phyloP scores from a whole-genome alignment of 2,888 invertebrate genomes.

The Lordiphosa andalusiaca region DNA sequence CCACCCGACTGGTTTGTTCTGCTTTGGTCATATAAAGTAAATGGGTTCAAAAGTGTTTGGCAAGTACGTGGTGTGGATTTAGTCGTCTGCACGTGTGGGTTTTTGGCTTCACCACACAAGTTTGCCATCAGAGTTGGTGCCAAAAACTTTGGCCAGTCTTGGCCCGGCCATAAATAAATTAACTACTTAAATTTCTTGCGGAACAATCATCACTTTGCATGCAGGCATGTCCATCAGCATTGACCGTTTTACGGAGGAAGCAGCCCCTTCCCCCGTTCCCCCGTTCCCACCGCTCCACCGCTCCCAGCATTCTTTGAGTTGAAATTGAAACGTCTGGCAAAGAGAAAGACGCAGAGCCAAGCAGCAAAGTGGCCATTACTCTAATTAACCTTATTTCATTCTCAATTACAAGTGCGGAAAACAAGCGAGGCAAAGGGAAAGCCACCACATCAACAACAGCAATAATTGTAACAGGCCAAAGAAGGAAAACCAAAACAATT shows the following conservation, averaged over 20 bases:
- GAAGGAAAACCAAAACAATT: slow-evolving; percentile 69
- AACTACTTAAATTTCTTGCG: slow-evolving; percentile 35
- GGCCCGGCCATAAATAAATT: slow-evolving; percentile 39
- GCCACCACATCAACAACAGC: slow-evolving; percentile 20
- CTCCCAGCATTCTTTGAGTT: slow-evolving; percentile 3
- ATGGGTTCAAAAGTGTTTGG: slow-evolving; percentile 52
- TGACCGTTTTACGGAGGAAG: slow-evolving; percentile 37
- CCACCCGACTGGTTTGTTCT: slow-evolving; percentile 16
- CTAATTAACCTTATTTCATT: slow-evolving; percentile 74
- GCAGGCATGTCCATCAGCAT: slow-evolving; percentile 48
- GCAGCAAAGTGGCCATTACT: slow-evolving; percentile 68
- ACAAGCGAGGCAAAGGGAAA: slow-evolving; percentile 38
- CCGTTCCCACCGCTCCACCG: no score
- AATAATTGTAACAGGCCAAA: slow-evolving; percentile 37
- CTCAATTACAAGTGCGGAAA: slow-evolving; percentile 66
- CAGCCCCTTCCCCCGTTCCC: neutral
- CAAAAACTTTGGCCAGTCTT: slow-evolving; percentile 26
- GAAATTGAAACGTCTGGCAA: slow-evolving; percentile 49
- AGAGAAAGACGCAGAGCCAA: slow-evolving; percentile 9
- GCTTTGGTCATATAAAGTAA: slow-evolving; percentile 42
- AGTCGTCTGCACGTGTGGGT: slow-evolving; percentile 25
- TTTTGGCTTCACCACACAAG: slow-evolving; percentile 16
- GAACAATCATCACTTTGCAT: slow-evolving; percentile 25
- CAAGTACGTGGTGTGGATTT: slow-evolving; percentile 41
- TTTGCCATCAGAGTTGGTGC: slow-evolving; percentile 36